Percentiles rank a stretch among this genome's conserved stretches.
Evolutionary conservation across 2,888 invertebrate species (phyloP).

Genomic region (Callyntrura sp.): DNA sequence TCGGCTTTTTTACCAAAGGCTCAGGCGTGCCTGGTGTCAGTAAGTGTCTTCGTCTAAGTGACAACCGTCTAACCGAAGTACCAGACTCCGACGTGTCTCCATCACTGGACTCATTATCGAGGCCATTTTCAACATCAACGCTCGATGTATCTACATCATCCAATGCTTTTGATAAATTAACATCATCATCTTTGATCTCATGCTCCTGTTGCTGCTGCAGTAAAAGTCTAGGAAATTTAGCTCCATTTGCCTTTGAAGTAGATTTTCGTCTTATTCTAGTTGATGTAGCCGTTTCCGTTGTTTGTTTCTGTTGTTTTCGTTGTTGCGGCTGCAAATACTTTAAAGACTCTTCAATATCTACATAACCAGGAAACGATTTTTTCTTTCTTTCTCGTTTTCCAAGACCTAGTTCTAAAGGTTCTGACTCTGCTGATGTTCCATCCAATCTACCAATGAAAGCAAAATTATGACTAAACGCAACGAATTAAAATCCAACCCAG

Average conservation of each 20-base stretch:
- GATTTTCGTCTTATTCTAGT: not conserved
- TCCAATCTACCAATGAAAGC: not conserved
- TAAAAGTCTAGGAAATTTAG: not conserved
- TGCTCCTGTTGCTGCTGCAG: too few species aligned
- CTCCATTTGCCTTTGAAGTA: not conserved
- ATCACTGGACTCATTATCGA: slow-evolving; percentile 42
- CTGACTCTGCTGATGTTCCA: not conserved
- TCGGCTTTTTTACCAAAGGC: not conserved
- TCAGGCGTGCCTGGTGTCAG: not conserved
- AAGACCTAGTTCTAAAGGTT: slow-evolving; percentile 14
- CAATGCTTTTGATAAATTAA: not conserved
- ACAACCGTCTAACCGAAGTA: not conserved
- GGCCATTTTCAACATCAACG: slow-evolving; percentile 45
- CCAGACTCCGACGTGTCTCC: slow-evolving; percentile 30
- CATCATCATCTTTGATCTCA: not conserved
- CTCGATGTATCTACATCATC: not conserved
- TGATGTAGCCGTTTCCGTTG: not conserved
- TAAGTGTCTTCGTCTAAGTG: not conserved
- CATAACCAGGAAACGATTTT: slow-evolving; percentile 58
- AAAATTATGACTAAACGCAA: too few species aligned
- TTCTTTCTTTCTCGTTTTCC: slow-evolving; percentile 69
- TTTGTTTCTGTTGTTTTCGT: not conserved
- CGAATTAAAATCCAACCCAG: too few species aligned
- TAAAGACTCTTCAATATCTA: slow-evolving; percentile 49
- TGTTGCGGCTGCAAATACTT: not conserved